Evolutionary conservation across 2,113 vertebrate species (phyloP).

Genomic region (Nasalis larvatus): DNA sequence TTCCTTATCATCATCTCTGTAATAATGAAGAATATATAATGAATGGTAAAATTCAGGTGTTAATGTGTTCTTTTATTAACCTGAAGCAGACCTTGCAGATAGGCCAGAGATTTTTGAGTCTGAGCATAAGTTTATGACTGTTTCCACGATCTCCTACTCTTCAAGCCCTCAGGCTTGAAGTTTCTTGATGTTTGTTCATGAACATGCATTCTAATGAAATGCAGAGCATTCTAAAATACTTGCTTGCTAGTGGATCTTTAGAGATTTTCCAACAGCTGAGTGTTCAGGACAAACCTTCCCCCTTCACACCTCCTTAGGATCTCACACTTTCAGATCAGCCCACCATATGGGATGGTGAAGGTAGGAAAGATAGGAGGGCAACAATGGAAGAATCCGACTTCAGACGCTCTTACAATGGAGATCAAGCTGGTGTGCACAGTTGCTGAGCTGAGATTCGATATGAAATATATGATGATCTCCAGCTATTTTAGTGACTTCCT

Average conservation of each 20-base stretch:
- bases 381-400: not conserved
- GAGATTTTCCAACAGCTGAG: not conserved
- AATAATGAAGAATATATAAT: not conserved
- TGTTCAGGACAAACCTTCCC: not conserved
- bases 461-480: not conserved
- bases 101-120: not conserved
- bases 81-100: not conserved
- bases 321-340: not conserved
- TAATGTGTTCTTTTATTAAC: not conserved
- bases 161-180: not conserved
- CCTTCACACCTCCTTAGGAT: not conserved
- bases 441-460: not conserved
- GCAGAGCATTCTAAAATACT: not conserved
- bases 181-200: not conserved
- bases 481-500: not conserved
- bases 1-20: not conserved
- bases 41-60: not conserved
- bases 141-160: not conserved
- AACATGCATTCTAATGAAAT: not conserved
- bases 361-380: not conserved
- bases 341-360: not conserved
- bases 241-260: not conserved
- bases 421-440: not conserved
- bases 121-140: not conserved
- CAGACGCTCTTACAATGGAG: not conserved